Evolutionary conservation across 2,888 invertebrate species (phyloP).

Genomic region (Andrena fulva): DNA sequence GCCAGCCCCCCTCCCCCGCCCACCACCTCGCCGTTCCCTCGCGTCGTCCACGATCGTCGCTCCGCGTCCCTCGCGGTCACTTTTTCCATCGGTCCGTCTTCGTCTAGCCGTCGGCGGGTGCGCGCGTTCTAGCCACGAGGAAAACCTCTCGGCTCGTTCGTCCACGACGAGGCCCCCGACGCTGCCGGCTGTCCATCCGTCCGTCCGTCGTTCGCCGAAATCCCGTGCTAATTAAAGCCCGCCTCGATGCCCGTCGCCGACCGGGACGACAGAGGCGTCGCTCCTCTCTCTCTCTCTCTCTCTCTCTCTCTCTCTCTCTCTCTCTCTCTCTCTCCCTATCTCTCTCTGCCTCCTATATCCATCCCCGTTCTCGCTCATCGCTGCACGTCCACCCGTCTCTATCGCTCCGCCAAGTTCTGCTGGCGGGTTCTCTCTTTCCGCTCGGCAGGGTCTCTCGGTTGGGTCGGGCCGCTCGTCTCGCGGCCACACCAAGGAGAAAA

Average conservation of each 20-base stretch:
- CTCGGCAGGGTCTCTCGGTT: slow-evolving; percentile 2
- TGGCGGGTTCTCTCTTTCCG: slow-evolving; percentile 6
- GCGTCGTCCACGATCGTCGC: slow-evolving; percentile 49
- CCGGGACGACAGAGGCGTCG: slow-evolving; percentile 68
- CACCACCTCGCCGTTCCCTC: slow-evolving; percentile 16
- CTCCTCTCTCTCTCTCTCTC: slow-evolving; percentile 27
- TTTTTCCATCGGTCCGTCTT: slow-evolving; percentile 43
- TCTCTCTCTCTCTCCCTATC: slow-evolving; percentile 16
- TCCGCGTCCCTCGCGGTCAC: slow-evolving; percentile 44
- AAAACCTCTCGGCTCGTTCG: slow-evolving; percentile 63
- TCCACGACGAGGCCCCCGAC: slow-evolving; percentile 59
- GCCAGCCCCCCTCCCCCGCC: slow-evolving; percentile 38
- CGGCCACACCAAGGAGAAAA: slow-evolving; percentile 67
- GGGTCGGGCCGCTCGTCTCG: slow-evolving; percentile 42
- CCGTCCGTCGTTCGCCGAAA: slow-evolving; percentile 76
- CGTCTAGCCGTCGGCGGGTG: slow-evolving; percentile 23
- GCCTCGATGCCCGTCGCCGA: slow-evolving; percentile 76
- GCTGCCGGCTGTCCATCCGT: slow-evolving; percentile 63
- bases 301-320: slow-evolving; percentile 16
- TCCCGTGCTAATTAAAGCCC: slow-evolving; percentile 81
- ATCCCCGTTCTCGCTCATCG: slow-evolving; percentile 14
- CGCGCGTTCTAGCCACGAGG: slow-evolving; percentile 48
- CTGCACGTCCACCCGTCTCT: neutral
- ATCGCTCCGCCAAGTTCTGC: neutral
- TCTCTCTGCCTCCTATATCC: slow-evolving; percentile 2